phyloP scores from a whole-genome alignment of 2,797 vertebrate species.

The Pseudomugil tenellus region DNA sequence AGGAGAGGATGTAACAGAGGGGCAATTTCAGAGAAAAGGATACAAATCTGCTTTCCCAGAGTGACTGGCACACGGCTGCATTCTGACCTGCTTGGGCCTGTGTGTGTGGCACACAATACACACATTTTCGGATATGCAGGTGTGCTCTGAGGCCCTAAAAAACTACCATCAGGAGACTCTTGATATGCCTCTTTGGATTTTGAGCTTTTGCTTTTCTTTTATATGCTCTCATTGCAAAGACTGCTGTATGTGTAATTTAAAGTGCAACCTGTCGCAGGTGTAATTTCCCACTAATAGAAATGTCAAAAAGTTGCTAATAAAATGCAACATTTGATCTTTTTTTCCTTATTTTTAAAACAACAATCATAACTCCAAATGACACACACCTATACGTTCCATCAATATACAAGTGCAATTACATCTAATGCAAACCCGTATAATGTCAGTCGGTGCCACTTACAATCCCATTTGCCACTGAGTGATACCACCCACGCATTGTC shows the following conservation, averaged over 20 bases:
- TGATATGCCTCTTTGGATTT: not conserved
- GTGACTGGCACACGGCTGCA: conserved; percentile 34
- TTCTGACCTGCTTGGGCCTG: conserved; percentile 20
- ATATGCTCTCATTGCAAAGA: not conserved
- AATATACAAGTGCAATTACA: conserved; percentile 68
- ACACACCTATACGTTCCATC: conserved; percentile 68
- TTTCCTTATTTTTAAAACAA: conserved; percentile 38
- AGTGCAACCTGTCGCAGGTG: not conserved
- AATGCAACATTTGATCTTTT: conserved; percentile 16
- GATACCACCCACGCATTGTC: conserved; percentile 67
- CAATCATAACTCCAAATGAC: conserved; percentile 61
- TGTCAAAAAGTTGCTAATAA: conserved; percentile 36
- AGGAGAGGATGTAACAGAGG: not conserved
- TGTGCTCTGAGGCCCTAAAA: not conserved
- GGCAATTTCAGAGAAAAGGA: conserved; percentile 32
- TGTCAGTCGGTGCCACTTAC: conserved; percentile 69
- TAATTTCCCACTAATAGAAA: conserved; percentile 22
- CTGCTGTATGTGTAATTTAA: not conserved
- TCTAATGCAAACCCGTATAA: conserved; percentile 47
- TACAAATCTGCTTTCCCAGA: conserved; percentile 34
- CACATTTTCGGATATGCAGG: not conserved
- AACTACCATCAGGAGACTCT: not conserved
- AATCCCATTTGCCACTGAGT: conserved; percentile 71
- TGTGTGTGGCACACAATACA: not conserved
- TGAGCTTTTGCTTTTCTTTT: not conserved